Percentiles rank a stretch among this genome's conserved stretches.
phyloP scores from a whole-genome alignment of 1,140 invertebrate species.

The Ganaspis sp. region DNA sequence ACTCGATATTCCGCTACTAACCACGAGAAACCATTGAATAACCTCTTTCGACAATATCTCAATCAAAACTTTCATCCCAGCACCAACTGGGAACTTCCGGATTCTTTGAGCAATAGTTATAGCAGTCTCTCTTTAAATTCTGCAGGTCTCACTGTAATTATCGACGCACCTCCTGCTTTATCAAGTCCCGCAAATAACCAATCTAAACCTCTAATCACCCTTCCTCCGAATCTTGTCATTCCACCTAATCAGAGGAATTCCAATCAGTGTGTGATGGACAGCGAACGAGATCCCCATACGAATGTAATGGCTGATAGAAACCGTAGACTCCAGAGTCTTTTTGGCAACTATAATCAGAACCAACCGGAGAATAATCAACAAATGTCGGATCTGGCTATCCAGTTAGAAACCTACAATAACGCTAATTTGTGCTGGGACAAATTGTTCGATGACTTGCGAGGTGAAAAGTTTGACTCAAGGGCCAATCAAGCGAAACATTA shows the following conservation, averaged over 20 bases:
- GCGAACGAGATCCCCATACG: conserved; percentile 53
- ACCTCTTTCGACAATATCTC: conserved; percentile 69
- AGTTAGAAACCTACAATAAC: conserved; percentile 60
- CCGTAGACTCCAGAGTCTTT: conserved; percentile 61
- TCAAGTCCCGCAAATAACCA: conserved; percentile 67
- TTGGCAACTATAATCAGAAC: conserved; percentile 59
- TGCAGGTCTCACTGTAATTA: conserved; percentile 78
- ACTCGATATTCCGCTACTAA: conserved; percentile 65
- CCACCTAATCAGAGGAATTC: conserved; percentile 56
- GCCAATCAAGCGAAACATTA: conserved; percentile 84
- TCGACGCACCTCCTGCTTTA: conserved; percentile 77
- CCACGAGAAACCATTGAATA: conserved; percentile 72
- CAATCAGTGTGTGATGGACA: conserved; percentile 54
- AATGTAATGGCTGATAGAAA: conserved; percentile 57
- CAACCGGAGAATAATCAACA: conserved; percentile 54
- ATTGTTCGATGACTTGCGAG: conserved; percentile 67
- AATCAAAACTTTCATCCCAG: conserved; percentile 62
- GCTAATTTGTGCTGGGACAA: conserved; percentile 69
- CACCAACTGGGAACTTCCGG: conserved; percentile 69
- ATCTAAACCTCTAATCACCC: conserved; percentile 63
- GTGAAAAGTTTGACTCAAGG: conserved; percentile 60
- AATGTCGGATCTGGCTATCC: conserved; percentile 59
- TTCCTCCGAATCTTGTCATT: conserved; percentile 56
- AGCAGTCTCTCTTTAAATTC: conserved; percentile 79
- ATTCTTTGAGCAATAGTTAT: conserved; percentile 77